Evolutionary conservation across 2,888 invertebrate species (phyloP).

Genomic region (Cantharis rustica): DNA sequence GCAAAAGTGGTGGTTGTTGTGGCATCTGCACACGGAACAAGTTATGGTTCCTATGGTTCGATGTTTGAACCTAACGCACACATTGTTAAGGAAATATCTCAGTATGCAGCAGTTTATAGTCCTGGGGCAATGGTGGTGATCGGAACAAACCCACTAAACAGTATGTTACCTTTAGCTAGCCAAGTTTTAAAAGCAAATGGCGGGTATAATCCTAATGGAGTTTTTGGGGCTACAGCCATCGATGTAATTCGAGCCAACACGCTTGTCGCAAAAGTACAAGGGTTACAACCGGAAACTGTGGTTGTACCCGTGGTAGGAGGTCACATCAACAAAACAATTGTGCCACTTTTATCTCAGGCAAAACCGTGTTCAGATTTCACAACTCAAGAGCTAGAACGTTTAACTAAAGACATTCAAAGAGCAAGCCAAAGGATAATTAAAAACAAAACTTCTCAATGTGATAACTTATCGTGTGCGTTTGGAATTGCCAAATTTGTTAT

Average conservation of each 20-base stretch:
- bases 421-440: constrained; percentile 68
- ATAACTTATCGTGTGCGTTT: constrained; percentile 67
- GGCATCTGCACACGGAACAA: constrained; percentile 40
- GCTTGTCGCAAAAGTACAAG: constrained; percentile 70
- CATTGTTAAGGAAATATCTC: constrained; percentile 44
- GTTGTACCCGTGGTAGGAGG: constrained; percentile 80
- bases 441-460: constrained; percentile 62
- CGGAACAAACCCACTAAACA: constrained; percentile 64
- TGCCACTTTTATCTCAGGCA: constrained; percentile 77
- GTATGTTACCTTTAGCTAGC: constrained; percentile 70
- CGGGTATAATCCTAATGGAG: constrained; percentile 64
- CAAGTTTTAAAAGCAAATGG: constrained; percentile 69
- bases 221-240: constrained; percentile 77
- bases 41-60: constrained; percentile 36
- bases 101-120: constrained; percentile 39
- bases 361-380: constrained; percentile 56
- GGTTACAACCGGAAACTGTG: constrained; percentile 67
- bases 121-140: constrained; percentile 56
- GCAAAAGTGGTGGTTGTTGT: constrained; percentile 48
- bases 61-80: constrained; percentile 48
- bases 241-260: constrained; percentile 76
- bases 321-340: constrained; percentile 72
- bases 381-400: constrained; percentile 47
- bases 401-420: constrained; percentile 57
- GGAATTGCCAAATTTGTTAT: constrained; percentile 66